Evolutionary conservation across 2,888 invertebrate genomes (phyloP), one percentile per base, ranked within the genome.

Genomic region (Plebejus argus): DNA sequence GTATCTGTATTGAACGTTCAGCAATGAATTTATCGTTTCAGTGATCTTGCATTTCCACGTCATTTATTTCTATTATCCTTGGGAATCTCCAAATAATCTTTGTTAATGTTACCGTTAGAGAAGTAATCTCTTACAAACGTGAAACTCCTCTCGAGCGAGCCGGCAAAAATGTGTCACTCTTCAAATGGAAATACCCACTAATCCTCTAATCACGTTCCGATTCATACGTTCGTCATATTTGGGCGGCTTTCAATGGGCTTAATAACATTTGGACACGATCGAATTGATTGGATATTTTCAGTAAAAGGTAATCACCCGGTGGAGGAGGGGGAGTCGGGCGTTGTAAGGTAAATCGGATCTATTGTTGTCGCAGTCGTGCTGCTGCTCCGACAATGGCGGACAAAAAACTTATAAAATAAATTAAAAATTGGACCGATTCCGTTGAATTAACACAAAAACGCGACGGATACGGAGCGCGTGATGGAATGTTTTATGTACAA

Each of bases 181-280:
- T 71, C 10, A 70, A 76, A 56, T 78, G 35, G 70, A 76, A 76
- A 72, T 77, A 66, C 61, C 61, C 61, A 61, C 76, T 74, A 77
- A 78, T 78, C 76, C 79, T 78, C 76, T 76, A 76, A 77, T 78
- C 79, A 76, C 71, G 45, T 70, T 35, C 70, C 70, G 58, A 56
- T 56, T 78, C 70, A 61, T 71, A 49, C 28, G 53, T 49, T 66
- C 77, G 70, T 79, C 84, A 80, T 80, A 82, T 86, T 85, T 83
- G 84, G 84, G 82, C 78, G 80, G 83, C 82, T 82, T 86, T 84
- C 85, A 87, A 88, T 86, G 83, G 83, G 85, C 85, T 87, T 87
- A 87, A 86, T 88, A 86, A 86, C 86, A 87, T 87, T 87, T 84
- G 86, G 79, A 81, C 82, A 78, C 82, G 81, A 88, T 88, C 85